These are phyloP conservation scores for Polydrusus tereticollis DNA, from an alignment of 2,888 invertebrate species.

Conservation along the genomic window DNA sequence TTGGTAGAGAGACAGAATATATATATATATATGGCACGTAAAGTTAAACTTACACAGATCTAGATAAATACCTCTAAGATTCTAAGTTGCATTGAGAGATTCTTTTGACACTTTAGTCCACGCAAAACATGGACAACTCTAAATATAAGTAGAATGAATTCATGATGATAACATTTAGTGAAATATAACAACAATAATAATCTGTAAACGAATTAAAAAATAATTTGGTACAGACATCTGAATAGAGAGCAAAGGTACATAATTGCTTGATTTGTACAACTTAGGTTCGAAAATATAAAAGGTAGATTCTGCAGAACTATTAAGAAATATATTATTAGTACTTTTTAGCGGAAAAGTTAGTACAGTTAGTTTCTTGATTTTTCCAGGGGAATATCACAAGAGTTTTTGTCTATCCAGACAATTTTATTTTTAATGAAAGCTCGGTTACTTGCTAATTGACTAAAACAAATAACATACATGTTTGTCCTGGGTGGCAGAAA, in stretches of 20 bases:
- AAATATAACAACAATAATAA: constrained; percentile 12
- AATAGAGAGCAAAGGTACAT: constrained; percentile 45
- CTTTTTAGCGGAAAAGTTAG: no score
- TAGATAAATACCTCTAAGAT: not conserved
- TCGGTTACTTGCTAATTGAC: no score
- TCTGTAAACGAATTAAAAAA: constrained; percentile 18
- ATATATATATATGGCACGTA: constrained; percentile 43
- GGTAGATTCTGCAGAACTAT: constrained; percentile 3
- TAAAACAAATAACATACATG: no score
- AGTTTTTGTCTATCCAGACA: no score
- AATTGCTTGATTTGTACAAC: constrained; percentile 36
- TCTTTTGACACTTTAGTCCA: constrained; percentile 2
- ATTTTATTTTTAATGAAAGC: no score
- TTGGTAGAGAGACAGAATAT: constrained; percentile 26
- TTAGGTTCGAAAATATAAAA: constrained; percentile 15
- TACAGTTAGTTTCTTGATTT: no score
- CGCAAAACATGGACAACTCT: no score
- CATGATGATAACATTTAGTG: constrained; percentile 8
- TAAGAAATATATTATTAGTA: not conserved
- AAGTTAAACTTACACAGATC: constrained; percentile 18
- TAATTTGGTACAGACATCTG: constrained; percentile 22
- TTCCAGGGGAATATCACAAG: no score
- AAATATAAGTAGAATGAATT: not conserved
- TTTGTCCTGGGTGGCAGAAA: no score
- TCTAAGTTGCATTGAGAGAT: constrained; percentile 18